phyloP scores from a whole-genome alignment of 2,113 vertebrate genomes.

The Anser cygnoides region DNA sequence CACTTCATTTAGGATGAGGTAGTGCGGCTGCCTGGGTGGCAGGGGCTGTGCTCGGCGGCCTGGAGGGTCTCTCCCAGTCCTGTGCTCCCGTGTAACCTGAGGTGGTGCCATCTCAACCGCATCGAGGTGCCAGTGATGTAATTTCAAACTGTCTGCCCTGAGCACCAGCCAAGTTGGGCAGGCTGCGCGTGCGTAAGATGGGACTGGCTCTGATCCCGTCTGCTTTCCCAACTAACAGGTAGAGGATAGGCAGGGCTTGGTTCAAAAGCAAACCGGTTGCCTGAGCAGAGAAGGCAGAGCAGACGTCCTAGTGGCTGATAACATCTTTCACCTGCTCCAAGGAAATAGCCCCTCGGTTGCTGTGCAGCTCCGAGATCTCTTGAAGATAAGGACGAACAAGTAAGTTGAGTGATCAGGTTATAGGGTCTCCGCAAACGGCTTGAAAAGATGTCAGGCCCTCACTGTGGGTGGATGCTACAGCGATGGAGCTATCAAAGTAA shows the following conservation, averaged over 20 bases:
- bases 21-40: background rate
- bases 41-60: background rate
- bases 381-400: background rate
- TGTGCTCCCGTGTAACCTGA: conserved; percentile 40
- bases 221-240: background rate
- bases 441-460: conserved; percentile 19
- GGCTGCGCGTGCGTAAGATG: background rate
- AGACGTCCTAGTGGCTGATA: background rate
- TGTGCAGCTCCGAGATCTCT: background rate
- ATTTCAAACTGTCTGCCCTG: conserved; percentile 58
- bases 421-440: background rate
- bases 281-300: background rate
- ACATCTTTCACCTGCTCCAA: background rate
- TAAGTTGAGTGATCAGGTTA: conserved; percentile 2
- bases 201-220: background rate
- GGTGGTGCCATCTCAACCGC: conserved; percentile 16
- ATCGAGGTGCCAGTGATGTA: conserved; percentile 53
- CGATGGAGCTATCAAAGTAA: background rate
- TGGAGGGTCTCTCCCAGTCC: background rate
- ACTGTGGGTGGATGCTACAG: background rate
- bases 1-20: background rate
- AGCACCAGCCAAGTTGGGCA: background rate
- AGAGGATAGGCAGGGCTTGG: background rate
- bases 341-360: background rate
- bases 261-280: background rate